Conservation (phyloP, 2,797 vertebrate species). For the Pempheris klunzingeri region DNA sequence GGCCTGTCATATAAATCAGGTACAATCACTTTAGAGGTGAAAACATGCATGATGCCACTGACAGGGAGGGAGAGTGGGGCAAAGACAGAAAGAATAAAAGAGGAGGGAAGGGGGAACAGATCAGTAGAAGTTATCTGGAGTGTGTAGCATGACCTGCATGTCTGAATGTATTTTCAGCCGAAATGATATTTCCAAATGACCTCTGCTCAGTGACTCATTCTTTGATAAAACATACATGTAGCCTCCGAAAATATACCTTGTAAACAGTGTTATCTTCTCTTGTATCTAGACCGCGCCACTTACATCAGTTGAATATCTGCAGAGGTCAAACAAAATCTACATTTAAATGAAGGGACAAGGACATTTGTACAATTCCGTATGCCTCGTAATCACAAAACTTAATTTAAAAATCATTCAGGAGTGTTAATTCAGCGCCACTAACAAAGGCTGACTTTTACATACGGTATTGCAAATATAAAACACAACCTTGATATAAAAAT, state of each 20-base stretch:
- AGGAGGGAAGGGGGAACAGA: constrained; percentile 29
- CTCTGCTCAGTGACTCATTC: constrained; percentile 61
- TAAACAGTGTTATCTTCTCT: constrained; percentile 48
- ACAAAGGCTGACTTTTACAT: not conserved
- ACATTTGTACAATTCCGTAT: constrained; percentile 5
- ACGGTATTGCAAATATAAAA: constrained; percentile 5
- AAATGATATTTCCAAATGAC: constrained; percentile 68
- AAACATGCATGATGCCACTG: constrained; percentile 80
- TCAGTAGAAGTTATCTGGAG: constrained; percentile 55
- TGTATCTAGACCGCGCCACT: constrained; percentile 27
- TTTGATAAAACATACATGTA: constrained; percentile 55
- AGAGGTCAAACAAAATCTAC: constrained; percentile 19
- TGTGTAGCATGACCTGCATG: constrained; percentile 46
- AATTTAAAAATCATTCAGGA: not conserved
- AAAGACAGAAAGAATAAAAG: constrained; percentile 50
- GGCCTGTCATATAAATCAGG: constrained; percentile 86
- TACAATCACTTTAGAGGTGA: constrained; percentile 83
- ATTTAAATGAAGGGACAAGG: constrained; percentile 32
- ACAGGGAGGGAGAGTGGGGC: constrained; percentile 59
- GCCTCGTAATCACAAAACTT: not conserved
- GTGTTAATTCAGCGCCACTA: not conserved
- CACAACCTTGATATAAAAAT: constrained; percentile 23
- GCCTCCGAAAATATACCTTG: constrained; percentile 43
- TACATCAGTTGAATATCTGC: constrained; percentile 36
- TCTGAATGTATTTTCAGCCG: constrained; percentile 56